phyloP scores from a whole-genome alignment of 2,797 vertebrate species.

The Bradypodion ventrale region DNA sequence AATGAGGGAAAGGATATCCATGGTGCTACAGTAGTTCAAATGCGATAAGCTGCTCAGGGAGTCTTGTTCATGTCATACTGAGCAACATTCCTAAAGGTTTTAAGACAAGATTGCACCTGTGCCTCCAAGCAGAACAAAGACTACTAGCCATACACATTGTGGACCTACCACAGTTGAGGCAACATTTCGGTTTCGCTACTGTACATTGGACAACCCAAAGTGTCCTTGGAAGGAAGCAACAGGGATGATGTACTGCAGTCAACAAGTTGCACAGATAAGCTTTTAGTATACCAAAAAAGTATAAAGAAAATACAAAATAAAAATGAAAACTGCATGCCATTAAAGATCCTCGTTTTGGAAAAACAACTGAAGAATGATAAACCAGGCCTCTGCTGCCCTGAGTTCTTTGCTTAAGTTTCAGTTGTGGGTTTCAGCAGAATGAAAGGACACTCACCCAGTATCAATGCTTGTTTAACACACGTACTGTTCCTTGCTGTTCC shows the following conservation, averaged over 20 bases:
- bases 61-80: neutral
- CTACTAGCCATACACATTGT: neutral
- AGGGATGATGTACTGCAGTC: neutral
- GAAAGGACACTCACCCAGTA: neutral
- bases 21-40: neutral
- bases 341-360: neutral
- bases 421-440: neutral
- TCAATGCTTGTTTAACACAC: neutral
- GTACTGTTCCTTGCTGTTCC: no score
- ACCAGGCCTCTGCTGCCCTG: no score
- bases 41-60: no score
- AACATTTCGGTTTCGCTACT: neutral
- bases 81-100: neutral
- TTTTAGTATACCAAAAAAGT: neutral
- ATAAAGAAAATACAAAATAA: neutral
- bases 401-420: neutral
- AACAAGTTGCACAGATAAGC: neutral
- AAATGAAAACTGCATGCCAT: neutral
- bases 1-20: neutral
- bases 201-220: neutral
- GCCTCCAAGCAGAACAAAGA: neutral
- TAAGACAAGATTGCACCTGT: neutral
- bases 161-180: neutral
- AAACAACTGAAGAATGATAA: neutral
- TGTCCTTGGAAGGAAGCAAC: neutral